Conservation (phyloP, 2,888 invertebrate species). For the Eretmocerus hayati region DNA sequence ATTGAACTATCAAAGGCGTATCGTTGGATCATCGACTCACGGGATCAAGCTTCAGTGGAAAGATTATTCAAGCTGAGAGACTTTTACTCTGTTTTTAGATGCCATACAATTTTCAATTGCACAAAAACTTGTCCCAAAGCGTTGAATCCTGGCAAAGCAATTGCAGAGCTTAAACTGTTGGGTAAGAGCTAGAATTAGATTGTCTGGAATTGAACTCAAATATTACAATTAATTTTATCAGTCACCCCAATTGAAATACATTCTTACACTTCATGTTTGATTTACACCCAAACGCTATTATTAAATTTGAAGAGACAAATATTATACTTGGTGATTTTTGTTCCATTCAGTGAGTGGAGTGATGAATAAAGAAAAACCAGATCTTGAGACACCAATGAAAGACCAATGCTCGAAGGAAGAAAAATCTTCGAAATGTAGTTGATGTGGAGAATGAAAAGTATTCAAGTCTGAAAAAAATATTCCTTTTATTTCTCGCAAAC, state of each 20-base stretch:
- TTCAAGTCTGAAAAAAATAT: too few species aligned
- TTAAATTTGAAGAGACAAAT: too few species aligned
- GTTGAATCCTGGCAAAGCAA: constrained; percentile 87
- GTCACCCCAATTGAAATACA: too few species aligned
- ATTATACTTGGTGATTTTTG: too few species aligned
- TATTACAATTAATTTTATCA: too few species aligned
- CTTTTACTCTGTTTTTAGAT: constrained; percentile 64
- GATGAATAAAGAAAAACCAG: constrained; percentile 68
- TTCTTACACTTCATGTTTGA: too few species aligned
- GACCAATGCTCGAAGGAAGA: constrained; percentile 26
- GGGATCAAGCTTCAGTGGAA: constrained; percentile 58
- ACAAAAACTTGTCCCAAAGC: constrained; percentile 77
- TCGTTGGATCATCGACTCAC: constrained; percentile 68
- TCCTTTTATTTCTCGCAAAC: too few species aligned
- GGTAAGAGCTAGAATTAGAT: too few species aligned
- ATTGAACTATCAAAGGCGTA: constrained; percentile 48
- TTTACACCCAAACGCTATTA: too few species aligned
- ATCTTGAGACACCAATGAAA: constrained; percentile 59
- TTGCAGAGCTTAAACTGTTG: constrained; percentile 92
- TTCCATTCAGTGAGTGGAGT: constrained; percentile 77
- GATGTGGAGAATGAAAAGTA: not conserved
- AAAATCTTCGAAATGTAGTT: constrained; percentile 7
- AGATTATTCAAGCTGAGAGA: constrained; percentile 58
- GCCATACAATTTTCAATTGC: constrained; percentile 74
- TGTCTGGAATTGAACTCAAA: too few species aligned